Evolutionary conservation across 1,140 invertebrate species (phyloP).

Genomic region (Bilobella aurantiaca): DNA sequence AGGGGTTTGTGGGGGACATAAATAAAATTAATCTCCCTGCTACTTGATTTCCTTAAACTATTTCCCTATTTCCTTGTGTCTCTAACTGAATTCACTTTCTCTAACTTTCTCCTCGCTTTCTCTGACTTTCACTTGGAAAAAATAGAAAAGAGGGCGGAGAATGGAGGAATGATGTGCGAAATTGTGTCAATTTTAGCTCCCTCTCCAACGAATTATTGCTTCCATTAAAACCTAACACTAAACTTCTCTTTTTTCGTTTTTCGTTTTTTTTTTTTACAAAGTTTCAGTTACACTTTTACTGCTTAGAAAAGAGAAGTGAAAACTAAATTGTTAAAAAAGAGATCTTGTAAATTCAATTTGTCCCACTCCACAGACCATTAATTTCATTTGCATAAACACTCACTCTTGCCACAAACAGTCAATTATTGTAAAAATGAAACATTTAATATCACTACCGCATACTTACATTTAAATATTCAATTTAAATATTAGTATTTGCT

Average conservation of each 20-base stretch:
- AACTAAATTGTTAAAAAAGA: background rate
- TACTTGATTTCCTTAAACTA: constrained; percentile 5
- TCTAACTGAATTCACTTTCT: background rate
- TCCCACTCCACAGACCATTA: no score
- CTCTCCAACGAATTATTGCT: constrained; percentile 17
- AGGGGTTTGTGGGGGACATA: background rate
- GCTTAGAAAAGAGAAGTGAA: background rate
- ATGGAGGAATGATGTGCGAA: constrained; percentile 15
- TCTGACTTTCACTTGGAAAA: background rate
- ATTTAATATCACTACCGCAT: no score
- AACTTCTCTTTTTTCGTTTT: background rate
- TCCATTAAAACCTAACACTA: constrained; percentile 12
- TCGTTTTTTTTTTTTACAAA: background rate
- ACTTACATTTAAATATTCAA: no score
- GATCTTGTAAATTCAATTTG: no score
- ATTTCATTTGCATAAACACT: no score
- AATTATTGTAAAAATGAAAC: no score
- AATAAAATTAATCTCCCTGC: constrained; percentile 7
- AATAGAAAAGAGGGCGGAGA: constrained; percentile 9
- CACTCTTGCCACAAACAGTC: no score
- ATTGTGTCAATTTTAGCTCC: constrained; percentile 19
- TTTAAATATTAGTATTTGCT: no score
- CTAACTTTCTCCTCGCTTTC: background rate
- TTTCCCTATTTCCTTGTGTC: background rate
- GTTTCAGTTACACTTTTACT: background rate